These are phyloP conservation scores for Neoascia interrupta DNA, from an alignment of 2,888 invertebrate genomes.

Conservation along the genomic window DNA sequence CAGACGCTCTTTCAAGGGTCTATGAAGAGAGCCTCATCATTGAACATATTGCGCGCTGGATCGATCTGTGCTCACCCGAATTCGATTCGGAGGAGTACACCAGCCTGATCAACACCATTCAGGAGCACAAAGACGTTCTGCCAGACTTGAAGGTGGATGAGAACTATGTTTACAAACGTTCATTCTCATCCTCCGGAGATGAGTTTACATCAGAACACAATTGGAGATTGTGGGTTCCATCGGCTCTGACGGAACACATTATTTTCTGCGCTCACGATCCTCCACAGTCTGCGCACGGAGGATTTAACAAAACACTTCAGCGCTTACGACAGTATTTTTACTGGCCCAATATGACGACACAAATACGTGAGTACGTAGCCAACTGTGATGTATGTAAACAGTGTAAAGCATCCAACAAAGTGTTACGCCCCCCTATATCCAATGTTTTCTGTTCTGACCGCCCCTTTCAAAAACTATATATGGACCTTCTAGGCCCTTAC, in stretches of 20 bases:
- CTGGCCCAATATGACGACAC: conserved; percentile 10
- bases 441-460: background rate
- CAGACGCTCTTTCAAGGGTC: no score
- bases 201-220: background rate
- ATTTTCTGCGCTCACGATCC: conserved; percentile 21
- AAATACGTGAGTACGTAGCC: no score
- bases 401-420: background rate
- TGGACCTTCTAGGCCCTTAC: no score
- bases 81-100: background rate
- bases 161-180: no score
- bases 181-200: background rate
- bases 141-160: no score
- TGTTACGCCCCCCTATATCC: background rate
- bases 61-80: background rate
- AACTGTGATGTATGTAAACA: no score
- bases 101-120: no score
- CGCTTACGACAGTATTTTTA: background rate
- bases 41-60: background rate
- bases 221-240: conserved; percentile 25
- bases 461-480: no score
- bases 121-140: no score
- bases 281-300: conserved; percentile 30
- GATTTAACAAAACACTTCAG: conserved; percentile 19
- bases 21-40: background rate
- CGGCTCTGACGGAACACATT: conserved; percentile 3